Base-by-base conservation (phyloP, 1,140 invertebrate genomes). In the Cyclargus thomasi region DNA sequence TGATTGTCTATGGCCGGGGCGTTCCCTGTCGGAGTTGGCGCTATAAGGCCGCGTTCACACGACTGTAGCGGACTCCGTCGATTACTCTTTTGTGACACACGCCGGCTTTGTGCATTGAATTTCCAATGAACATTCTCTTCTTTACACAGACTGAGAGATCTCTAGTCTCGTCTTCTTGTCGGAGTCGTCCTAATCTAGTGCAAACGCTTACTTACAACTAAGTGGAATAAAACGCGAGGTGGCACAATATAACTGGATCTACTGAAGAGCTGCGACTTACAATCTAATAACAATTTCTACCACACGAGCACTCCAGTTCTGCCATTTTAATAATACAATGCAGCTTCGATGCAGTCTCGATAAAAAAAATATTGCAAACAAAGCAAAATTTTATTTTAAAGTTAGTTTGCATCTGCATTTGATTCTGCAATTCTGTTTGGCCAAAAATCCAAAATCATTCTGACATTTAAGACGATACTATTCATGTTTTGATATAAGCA, bases 211-310 rank as follows among this genome's bases (percentile, higher is more conserved):
- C 84, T 86, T 88, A 88, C 55, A 59, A 62, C 83, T 88, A 88
- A 76, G 71, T 86, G 86, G 86, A 88, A 88, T 88, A 83, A 85
- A 65, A 85, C 87, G 86, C 86, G 86, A 88, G 86, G 86, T 88
- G 79, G 79, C 81, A 77, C 79, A 77, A 78, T 73, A 80, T 70
- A 72, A 79, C 77, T 70, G 78, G 78, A 81, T 80, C 73, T 62
- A 69, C 67, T 68, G 66, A 53, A 65, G 70, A 62, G 59, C 59
- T 67, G 68, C 63, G 66, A 72, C 62, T 69, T 67, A 67, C 21
- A 55, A 62, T 57, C 20, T n/a, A 55, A 4, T 36, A 55, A 16
- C 23, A 57, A 18, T 18, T 7, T 18, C n/a, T 29, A 18, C 64
- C 2, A 59, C 6, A 6, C 3, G 4, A 29, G 1, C 8, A 29